Percentiles rank a stretch among this genome's conserved stretches.
Evolutionary conservation across 2,797 vertebrate species (phyloP).

Genomic region (Sebastes paucispinis): DNA sequence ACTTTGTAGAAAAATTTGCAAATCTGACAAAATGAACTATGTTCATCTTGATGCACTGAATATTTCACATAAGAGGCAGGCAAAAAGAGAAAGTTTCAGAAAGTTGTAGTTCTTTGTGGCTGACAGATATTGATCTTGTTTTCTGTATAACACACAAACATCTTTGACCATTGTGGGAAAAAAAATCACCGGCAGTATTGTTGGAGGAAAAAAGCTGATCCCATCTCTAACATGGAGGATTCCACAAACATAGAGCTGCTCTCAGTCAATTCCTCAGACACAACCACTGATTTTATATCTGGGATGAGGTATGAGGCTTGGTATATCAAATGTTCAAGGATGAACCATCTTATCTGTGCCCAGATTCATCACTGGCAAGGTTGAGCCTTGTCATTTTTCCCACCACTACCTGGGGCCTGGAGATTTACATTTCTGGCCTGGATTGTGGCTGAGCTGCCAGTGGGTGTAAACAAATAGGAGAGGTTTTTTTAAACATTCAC

Average conservation of each 20-base stretch:
- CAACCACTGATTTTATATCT: slow-evolving; percentile 60
- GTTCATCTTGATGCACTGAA: background rate
- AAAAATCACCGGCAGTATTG: slow-evolving; percentile 1
- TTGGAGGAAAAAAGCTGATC: slow-evolving; percentile 27
- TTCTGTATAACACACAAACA: slow-evolving; percentile 27
- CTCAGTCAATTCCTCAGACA: slow-evolving; percentile 60
- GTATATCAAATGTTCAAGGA: slow-evolving; percentile 68
- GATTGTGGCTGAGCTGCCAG: slow-evolving; percentile 52
- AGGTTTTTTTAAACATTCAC: slow-evolving; percentile 3
- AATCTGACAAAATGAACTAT: background rate
- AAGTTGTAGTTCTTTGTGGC: slow-evolving; percentile 21
- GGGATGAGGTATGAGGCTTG: slow-evolving; percentile 41
- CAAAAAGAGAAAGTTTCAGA: background rate
- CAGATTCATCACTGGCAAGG: slow-evolving; percentile 68
- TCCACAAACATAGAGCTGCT: slow-evolving; percentile 37
- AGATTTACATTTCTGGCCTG: slow-evolving; percentile 72
- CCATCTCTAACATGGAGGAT: slow-evolving; percentile 30
- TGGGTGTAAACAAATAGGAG: slow-evolving; percentile 57
- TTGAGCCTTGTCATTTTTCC: slow-evolving; percentile 54
- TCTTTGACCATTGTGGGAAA: slow-evolving; percentile 8
- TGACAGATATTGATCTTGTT: slow-evolving; percentile 56
- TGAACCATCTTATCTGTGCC: slow-evolving; percentile 64
- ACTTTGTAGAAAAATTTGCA: background rate
- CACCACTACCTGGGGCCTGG: slow-evolving; percentile 39
- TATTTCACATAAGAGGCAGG: background rate